phyloP scores from a whole-genome alignment of 2,113 vertebrate species.

The Delphinapterus leucas region DNA sequence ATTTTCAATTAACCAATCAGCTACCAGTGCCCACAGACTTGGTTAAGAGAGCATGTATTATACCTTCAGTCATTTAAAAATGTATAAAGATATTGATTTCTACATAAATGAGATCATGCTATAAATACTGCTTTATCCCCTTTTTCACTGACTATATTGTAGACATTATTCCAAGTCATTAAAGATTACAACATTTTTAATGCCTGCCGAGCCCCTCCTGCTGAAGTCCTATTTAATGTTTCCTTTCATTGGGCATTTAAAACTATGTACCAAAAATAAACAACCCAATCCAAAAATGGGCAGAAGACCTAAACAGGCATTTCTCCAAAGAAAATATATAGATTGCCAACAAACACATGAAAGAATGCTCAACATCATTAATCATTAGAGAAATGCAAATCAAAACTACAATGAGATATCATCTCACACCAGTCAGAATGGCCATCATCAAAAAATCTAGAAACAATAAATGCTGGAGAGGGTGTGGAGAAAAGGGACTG shows the following conservation, averaged over 20 bases:
- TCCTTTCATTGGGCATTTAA: constrained; percentile 10
- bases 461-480: too few species aligned
- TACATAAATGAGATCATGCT: neutral
- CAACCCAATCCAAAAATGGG: too few species aligned
- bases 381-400: too few species aligned
- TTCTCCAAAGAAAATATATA: too few species aligned
- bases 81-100: neutral
- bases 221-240: neutral
- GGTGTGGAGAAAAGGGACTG: too few species aligned
- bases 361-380: too few species aligned
- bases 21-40: neutral
- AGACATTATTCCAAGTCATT: neutral
- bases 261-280: neutral
- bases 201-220: neutral
- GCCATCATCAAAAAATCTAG: too few species aligned
- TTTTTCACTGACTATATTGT: neutral
- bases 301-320: too few species aligned
- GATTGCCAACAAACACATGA: too few species aligned
- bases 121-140: neutral
- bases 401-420: too few species aligned
- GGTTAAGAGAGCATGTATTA: neutral
- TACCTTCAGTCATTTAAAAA: neutral
- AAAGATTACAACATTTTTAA: neutral
- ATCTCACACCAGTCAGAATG: too few species aligned
- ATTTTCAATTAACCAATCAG: neutral